phyloP scores from a whole-genome alignment of 2,888 invertebrate genomes.

The Parthenolecanium corni region DNA sequence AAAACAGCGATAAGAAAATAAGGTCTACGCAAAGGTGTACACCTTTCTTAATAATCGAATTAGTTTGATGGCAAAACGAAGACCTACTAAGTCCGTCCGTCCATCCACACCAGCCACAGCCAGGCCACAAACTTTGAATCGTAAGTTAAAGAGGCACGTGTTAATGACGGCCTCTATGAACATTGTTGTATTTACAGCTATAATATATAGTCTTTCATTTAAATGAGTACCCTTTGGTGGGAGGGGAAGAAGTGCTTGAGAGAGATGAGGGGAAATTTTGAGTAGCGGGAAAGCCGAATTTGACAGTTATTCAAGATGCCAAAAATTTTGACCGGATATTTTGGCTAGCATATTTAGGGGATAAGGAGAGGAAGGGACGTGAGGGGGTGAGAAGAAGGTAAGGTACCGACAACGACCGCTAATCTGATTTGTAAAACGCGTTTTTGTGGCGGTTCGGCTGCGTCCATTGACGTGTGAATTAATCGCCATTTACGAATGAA shows the following conservation, averaged over 20 bases:
- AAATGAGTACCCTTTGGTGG: neutral
- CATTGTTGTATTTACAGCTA: neutral
- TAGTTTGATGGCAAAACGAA: conserved; percentile 1
- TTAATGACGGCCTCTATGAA: conserved; percentile 8
- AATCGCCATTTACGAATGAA: neutral
- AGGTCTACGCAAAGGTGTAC: too few relatives aligned
- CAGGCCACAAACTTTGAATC: conserved; percentile 2
- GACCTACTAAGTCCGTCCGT: too few relatives aligned
- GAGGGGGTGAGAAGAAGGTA: too few relatives aligned
- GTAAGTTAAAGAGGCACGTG: conserved; percentile 15
- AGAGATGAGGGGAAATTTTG: conserved; percentile 1
- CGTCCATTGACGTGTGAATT: neutral
- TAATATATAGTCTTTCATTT: too few relatives aligned
- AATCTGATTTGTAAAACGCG: conserved; percentile 4
- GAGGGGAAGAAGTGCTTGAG: too few relatives aligned
- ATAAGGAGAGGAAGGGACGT: too few relatives aligned
- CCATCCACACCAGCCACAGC: too few relatives aligned
- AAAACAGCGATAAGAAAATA: too few relatives aligned
- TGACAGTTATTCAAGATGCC: conserved; percentile 18
- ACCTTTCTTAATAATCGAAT: conserved; percentile 7
- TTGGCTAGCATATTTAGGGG: neutral
- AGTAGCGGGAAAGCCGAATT: neutral
- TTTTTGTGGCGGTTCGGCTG: conserved; percentile 2
- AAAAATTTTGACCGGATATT: neutral
- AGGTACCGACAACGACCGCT: neutral